Evolutionary conservation across 2,797 vertebrate genomes (phyloP), one percentile per base, ranked within the genome.

Genomic region (Clarias laeviceps): DNA sequence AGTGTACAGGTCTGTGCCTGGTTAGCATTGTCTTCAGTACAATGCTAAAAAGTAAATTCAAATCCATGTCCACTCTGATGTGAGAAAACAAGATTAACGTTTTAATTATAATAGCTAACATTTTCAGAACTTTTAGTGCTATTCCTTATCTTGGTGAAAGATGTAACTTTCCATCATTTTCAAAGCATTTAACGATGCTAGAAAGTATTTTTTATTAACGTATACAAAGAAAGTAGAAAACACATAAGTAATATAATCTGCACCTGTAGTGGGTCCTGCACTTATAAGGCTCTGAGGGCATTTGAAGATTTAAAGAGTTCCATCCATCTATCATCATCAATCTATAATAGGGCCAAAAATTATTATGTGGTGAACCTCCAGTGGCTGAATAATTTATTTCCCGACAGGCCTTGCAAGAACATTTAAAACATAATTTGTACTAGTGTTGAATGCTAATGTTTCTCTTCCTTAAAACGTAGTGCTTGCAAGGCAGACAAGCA

Each of bases 401-500:
- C 20, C 2, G 50, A 12, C 27, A 57, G 57, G 50, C 7, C 7
- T 76, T 76, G 50, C 27, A 9, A 15, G 45, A 61, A 78, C 32
- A 37, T 79, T 79, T 61, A 37, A 32, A 57, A 4, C 76, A 61
- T 61, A 34, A 17, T 32, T 12, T 77, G 20, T 17, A 59, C 56
- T 32, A 32, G 50, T 37, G 57, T 56, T 22, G 61, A 37, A 61
- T 61, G 4, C 29, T 61, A 61, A 61, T 22, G 2, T 56, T 20
- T 32, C 50, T 74, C 14, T 59, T 37, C 1, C 59, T 34, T 85
- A 40, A 83, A 73, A 20, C 34, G 54, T 82, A 81, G 82, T 70
- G 45, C 59, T 65, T 76, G 54, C 82, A 86, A 85, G 65, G 85
- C 32, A 84, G 79, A 88, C 90, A 82, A 88, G 83, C 61, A 79